phyloP scores from a whole-genome alignment of 1,140 invertebrate genomes.

The Macrosteles quadrilineatus region DNA sequence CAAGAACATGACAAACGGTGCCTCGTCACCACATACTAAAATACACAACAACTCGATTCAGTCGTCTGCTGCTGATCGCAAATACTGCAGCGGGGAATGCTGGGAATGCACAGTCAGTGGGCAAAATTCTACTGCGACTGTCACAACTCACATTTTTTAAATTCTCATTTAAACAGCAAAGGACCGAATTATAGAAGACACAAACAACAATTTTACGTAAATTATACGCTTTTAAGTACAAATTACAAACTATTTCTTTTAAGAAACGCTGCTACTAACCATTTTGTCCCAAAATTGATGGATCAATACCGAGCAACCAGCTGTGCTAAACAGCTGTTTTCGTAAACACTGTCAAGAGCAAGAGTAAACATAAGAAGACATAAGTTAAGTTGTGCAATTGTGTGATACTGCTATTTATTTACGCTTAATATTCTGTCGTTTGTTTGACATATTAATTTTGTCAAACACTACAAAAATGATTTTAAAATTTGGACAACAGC shows the following conservation, averaged over 20 bases:
- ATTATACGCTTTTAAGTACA: too few species aligned
- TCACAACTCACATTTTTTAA: slow-evolving; percentile 27
- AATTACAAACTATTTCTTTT: too few species aligned
- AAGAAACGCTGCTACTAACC: neutral
- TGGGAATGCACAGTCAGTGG: slow-evolving; percentile 38
- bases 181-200: too few species aligned
- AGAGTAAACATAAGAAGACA: too few species aligned
- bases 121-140: slow-evolving; percentile 33
- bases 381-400: too few species aligned
- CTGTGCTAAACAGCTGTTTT: slow-evolving; percentile 36
- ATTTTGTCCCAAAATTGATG: neutral
- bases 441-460: neutral
- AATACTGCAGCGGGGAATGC: slow-evolving; percentile 43
- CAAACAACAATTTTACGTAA: too few species aligned
- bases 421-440: neutral
- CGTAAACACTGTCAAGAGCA: too few species aligned
- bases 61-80: slow-evolving; percentile 36
- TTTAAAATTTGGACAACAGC: too few species aligned
- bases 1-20: slow-evolving; percentile 35
- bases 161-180: neutral
- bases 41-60: slow-evolving; percentile 37
- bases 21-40: slow-evolving; percentile 42
- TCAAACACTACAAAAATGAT: too few species aligned
- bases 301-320: slow-evolving; percentile 39
- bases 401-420: neutral